Conservation (phyloP, 1,140 invertebrate species). For the Rhagoletis zephyria region DNA sequence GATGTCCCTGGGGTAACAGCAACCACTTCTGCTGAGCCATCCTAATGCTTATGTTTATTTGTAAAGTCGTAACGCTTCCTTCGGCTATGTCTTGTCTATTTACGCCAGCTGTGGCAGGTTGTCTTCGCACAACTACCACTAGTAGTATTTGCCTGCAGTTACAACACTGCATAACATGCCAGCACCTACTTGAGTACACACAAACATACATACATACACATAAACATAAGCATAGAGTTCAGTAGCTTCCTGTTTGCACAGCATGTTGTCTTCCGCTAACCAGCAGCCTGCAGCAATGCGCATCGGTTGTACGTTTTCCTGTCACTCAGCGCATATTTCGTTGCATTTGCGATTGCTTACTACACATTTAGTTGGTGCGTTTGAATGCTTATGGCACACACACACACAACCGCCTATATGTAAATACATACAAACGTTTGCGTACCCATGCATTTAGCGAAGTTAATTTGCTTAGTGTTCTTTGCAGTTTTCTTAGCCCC, state of each 20-base stretch:
- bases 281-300: not conserved
- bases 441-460: not conserved
- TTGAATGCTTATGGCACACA: not conserved
- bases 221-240: not conserved
- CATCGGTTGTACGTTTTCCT: not conserved
- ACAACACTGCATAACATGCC: constrained; percentile 18
- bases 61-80: not conserved
- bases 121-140: constrained; percentile 1
- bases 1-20: too few species aligned
- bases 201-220: not conserved
- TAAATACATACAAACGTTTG: not conserved
- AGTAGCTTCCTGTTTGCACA: not conserved
- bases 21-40: too few species aligned
- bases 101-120: not conserved
- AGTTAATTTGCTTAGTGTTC: not conserved
- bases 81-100: not conserved
- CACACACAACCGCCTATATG: not conserved
- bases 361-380: not conserved
- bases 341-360: not conserved
- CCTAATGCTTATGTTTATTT: not conserved
- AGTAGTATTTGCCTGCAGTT: not conserved
- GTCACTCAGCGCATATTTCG: not conserved
- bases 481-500: not conserved
- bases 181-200: not conserved
- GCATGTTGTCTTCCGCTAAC: constrained; percentile 27